Evolutionary conservation across 2,888 invertebrate genomes (phyloP).

Genomic region (Neria commutata): DNA sequence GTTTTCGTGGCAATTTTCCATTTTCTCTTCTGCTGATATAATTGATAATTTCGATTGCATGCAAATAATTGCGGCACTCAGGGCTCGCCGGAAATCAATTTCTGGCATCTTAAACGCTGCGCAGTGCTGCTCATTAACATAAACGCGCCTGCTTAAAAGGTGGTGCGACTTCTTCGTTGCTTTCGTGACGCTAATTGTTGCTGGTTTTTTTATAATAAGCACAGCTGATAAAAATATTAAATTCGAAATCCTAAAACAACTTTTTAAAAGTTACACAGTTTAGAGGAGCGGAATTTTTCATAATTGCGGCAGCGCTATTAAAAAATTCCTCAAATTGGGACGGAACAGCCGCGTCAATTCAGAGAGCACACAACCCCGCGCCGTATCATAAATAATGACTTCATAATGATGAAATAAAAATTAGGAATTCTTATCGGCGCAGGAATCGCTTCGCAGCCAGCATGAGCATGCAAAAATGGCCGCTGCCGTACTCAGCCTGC

Average conservation of each 20-base stretch:
- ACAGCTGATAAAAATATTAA: no score
- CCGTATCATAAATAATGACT: neutral
- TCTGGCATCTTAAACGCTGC: neutral
- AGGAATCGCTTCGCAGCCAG: neutral
- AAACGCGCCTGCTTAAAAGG: neutral
- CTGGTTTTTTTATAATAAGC: neutral
- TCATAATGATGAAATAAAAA: neutral
- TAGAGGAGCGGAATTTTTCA: neutral
- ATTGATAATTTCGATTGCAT: slow-evolving; percentile 26
- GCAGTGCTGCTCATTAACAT: neutral
- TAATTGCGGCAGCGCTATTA: no score
- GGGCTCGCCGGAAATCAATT: neutral
- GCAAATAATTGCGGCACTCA: slow-evolving; percentile 23
- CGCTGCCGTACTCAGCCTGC: neutral
- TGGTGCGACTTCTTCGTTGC: neutral
- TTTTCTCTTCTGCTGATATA: no score
- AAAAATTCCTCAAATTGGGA: no score
- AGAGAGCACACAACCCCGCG: no score
- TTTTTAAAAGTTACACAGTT: neutral
- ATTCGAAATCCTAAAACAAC: neutral
- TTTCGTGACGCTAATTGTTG: neutral
- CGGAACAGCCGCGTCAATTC: no score
- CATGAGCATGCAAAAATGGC: neutral
- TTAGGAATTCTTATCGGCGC: neutral
- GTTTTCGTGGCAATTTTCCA: no score